Evolutionary conservation across 1,140 invertebrate genomes (phyloP), one percentile per base, ranked within the genome.

Genomic region (Drosophila nasuta): DNA sequence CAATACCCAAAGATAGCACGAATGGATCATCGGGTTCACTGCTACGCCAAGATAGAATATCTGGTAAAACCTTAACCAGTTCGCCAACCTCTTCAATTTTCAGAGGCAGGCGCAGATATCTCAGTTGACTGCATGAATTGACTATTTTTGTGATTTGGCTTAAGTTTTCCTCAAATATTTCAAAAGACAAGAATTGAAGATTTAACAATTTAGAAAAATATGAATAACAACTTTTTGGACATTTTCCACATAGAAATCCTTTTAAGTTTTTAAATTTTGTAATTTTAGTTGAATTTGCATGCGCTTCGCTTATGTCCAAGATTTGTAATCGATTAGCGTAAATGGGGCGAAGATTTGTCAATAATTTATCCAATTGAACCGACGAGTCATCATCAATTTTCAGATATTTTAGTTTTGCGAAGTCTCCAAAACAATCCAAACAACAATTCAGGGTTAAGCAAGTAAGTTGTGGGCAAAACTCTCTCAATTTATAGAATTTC

Each of bases 281-380:
- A 15, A 68, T 51, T 41, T 59, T 45, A 0, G 8, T 43, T 6
- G 54, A 7, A 41, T 33, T 33, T 68, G 65, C 1, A 30, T 28
- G n/a, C 51, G 54, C 30, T 38, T 3, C 38, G n/a, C 54, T 58
- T 7, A 68, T 38, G 13, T 67, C 52, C 10, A 67, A 38, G 35
- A 57, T 25, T 67, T 67, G 28, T 8, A 67, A 57, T 38, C 64
- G 52, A 11, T 67, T 43, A 1, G 64, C 64, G 35, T 67, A 67
- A 15, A 11, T 54, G 15, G 13, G 8, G 4, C 3, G 11, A 15
- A 65, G 35, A 2, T 2, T 1, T 49, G 2, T 49, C 43, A 38
- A 1, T 3, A 58, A 15, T 35, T 38, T 8, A 13, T 41, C 15
- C 4, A 30, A 25, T 15, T 67, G 15, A 25, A 57, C 3, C 7